Evolutionary conservation across 2,113 vertebrate species (phyloP), one percentile per base, ranked within the genome.

Genomic region (Pollimyrus isidori): DNA sequence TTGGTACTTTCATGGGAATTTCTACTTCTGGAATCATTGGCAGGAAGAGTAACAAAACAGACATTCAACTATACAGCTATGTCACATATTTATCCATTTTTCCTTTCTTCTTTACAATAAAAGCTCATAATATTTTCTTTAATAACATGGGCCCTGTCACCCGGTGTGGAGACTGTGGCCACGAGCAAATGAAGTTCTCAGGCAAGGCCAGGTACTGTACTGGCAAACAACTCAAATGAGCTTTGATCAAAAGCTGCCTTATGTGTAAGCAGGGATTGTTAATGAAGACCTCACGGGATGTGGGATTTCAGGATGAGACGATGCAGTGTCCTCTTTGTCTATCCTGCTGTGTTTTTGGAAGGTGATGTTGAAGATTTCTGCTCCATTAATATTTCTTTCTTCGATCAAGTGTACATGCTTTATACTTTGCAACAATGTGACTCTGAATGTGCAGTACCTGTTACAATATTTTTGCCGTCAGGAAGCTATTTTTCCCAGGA

Each of bases 121-220:
- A 84, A 92, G 69, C 88, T 83, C 91, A 89, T 88, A 62, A 58
- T 35, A 50, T 76, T 86, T 87, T 69, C 58, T 89, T 73, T 89
- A 88, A 92, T 91, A 89, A 50, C 84, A 58, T 82, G 85, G 88
- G 89, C 88, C 84, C 69, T 17, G 65, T 90, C 91, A 50, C 76
- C 76, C 87, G 26, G 10, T 80, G 69, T 39, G 69, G 30, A 76
- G 69, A 13, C 69, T 0, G 4, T 39, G 69, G 30, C 5, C 62
- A 76, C 11, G 13, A 76, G 15, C 11, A 80, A 17, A 80, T 42
- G 30, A 42, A 42, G 35, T 42, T 76, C 30, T 39, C 73, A 80
- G 73, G 35, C 73, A 80, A 7, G 35, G 73, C 17, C 35, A 19
- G 2, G 73, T 7, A 19, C 13, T 80, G 73, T 19, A 80, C 13